Base-by-base conservation (phyloP, 2,797 vertebrate species). In the Vespertilio murinus region DNA sequence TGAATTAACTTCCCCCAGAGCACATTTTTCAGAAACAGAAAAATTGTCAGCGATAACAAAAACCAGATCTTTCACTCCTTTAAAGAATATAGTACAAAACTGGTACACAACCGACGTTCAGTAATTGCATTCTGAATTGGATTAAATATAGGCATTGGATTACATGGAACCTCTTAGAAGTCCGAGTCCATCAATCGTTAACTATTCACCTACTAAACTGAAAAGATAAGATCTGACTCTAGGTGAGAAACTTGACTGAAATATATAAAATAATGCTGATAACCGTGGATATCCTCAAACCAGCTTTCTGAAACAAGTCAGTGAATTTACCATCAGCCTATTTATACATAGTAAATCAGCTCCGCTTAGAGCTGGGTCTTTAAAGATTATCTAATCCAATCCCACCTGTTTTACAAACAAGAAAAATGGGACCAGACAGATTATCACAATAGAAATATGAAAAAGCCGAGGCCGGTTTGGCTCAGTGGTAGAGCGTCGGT, bases 1-100 rank as follows among this genome's bases (percentile, higher is more conserved):
- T 86, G 16, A 94, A 89, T 94, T 93, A 94, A 92, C 38, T 93
- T 95, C 33, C 77, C 70, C 30, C 65, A 92, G 40, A 93, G 83
- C 3, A 80, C 33, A 88, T 35, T 89, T 94, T 49, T 78, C n/a
- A 20, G 92, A 92, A 79, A 49, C 3, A 93, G 33, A 45, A 69
- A 45, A 94, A 73, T 2, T 40, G 59, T 95, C 23, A 92, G 35
- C 49, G 78, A 88, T 74, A 81, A 69, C 49, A 95, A 59, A 93
- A 78, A 77, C 25, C 35, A 84, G 61, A 78, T 81, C 67, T 84
- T 94, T 82, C 20, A 64, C 23, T 65, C 70, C 56, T 88, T 95
- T 85, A 45, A 87, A 85, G 45, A 88, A 93, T 10, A 0, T 18
- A 64, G 33, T 28, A 83, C 33, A 87, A 82, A 35, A 30, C 35